phyloP scores from a whole-genome alignment of 1,140 invertebrate genomes.

The Tetraneura akinire region DNA sequence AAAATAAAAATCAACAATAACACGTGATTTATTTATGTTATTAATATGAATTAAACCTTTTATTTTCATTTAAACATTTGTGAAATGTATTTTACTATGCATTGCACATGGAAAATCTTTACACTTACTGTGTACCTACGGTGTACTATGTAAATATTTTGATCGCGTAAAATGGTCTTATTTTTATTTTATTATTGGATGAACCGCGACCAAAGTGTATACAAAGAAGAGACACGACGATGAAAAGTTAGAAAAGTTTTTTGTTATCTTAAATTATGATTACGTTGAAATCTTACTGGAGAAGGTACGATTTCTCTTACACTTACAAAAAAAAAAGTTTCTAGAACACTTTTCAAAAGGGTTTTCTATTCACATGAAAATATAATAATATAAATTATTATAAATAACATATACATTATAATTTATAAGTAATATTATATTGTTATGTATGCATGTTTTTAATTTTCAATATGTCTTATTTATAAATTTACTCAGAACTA shows the following conservation, averaged over 20 bases:
- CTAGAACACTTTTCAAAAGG: slow-evolving; percentile 7
- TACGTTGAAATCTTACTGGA: neutral
- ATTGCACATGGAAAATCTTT: neutral
- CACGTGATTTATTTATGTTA: neutral
- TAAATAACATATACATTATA: too few species aligned
- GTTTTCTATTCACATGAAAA: neutral
- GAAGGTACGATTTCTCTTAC: neutral
- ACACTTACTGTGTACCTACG: too few species aligned
- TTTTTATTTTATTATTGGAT: neutral
- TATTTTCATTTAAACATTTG: neutral
- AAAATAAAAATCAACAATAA: neutral
- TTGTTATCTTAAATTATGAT: slow-evolving; percentile 27
- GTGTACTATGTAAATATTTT: slow-evolving; percentile 27
- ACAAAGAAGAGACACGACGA: neutral
- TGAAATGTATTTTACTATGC: neutral
- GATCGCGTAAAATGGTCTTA: slow-evolving; percentile 14
- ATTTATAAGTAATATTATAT: too few species aligned
- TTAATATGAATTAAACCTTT: neutral
- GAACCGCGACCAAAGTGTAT: neutral
- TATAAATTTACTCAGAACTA: too few species aligned
- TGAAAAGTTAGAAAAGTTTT: slow-evolving; percentile 2
- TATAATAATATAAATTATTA: neutral
- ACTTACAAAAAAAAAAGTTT: too few species aligned
- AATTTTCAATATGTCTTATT: too few species aligned
- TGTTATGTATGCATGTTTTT: too few species aligned